Evolutionary conservation across 2,113 vertebrate genomes (phyloP).

Genomic region (Charina bottae): DNA sequence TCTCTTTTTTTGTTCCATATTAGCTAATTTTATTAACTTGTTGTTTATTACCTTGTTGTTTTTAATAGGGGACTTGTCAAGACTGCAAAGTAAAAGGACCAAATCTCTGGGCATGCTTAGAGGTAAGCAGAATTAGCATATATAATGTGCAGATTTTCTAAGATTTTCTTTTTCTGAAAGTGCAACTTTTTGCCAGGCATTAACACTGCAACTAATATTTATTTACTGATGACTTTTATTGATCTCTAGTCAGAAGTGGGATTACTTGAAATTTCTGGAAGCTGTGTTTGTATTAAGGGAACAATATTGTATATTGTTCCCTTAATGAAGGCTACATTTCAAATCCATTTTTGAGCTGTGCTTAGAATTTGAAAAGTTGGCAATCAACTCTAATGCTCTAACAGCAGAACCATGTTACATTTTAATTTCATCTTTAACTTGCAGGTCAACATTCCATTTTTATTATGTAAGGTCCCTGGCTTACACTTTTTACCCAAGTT

Average conservation of each 20-base stretch:
- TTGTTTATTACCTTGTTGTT: constrained; percentile 7
- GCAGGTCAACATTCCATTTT: not conserved
- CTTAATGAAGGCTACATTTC: not conserved
- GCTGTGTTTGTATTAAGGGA: not conserved
- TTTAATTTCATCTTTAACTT: not conserved
- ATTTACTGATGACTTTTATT: not conserved
- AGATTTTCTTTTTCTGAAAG: not conserved
- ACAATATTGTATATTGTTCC: not conserved
- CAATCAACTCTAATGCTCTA: not conserved
- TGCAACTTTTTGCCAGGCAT: not conserved
- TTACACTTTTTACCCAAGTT: no score
- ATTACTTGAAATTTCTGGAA: not conserved
- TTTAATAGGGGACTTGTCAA: constrained; percentile 89
- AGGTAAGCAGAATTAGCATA: constrained; percentile 78
- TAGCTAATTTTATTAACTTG: constrained; percentile 4
- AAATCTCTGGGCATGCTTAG: constrained; percentile 97
- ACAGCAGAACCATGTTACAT: not conserved
- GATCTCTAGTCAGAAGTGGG: not conserved
- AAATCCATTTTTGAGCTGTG: not conserved
- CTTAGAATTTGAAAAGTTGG: not conserved
- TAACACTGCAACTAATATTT: not conserved
- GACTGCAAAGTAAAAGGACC: constrained; percentile 96
- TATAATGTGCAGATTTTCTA: not conserved
- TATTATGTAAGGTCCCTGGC: no score
- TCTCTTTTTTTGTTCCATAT: not conserved